A percentile compares a stretch with the other conserved stretches of the same genome.
Conservation (phyloP, 2,888 invertebrate genomes). For the Microdon myrmicae region DNA sequence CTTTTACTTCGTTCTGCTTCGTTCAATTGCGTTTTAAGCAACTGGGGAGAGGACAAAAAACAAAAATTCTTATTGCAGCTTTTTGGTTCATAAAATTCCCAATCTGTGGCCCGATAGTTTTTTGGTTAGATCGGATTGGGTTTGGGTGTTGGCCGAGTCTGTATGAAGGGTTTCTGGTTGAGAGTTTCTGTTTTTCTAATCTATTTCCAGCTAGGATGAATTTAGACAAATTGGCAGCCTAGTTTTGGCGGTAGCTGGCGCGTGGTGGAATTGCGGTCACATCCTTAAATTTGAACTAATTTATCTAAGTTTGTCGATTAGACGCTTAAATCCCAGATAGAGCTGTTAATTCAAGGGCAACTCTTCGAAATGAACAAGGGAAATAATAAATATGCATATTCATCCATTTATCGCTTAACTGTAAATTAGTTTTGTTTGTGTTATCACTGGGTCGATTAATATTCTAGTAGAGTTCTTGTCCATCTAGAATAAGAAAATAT, state of each 20-base stretch:
- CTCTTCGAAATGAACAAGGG: constrained; percentile 33
- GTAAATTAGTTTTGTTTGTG: constrained; percentile 34
- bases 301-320: constrained; percentile 42
- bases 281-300: constrained; percentile 23
- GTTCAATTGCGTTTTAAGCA: not conserved
- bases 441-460: no score
- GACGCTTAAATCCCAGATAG: constrained; percentile 46
- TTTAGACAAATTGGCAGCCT: not conserved
- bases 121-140: constrained; percentile 3
- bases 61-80: constrained; percentile 30
- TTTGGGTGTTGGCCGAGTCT: constrained; percentile 1
- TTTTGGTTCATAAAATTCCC: constrained; percentile 45
- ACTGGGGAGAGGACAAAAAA: not conserved
- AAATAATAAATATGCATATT: constrained; percentile 34
- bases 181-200: constrained; percentile 9
- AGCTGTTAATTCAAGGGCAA: constrained; percentile 44
- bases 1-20: constrained; percentile 18
- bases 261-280: not conserved
- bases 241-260: constrained; percentile 25
- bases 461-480: no score
- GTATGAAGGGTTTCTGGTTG: constrained; percentile 22
- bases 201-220: constrained; percentile 13
- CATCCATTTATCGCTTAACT: constrained; percentile 50
- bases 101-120: constrained; percentile 31
- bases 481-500: no score